Evolutionary conservation across 2,888 invertebrate species (phyloP).

Genomic region (Loripinus fragilis): DNA sequence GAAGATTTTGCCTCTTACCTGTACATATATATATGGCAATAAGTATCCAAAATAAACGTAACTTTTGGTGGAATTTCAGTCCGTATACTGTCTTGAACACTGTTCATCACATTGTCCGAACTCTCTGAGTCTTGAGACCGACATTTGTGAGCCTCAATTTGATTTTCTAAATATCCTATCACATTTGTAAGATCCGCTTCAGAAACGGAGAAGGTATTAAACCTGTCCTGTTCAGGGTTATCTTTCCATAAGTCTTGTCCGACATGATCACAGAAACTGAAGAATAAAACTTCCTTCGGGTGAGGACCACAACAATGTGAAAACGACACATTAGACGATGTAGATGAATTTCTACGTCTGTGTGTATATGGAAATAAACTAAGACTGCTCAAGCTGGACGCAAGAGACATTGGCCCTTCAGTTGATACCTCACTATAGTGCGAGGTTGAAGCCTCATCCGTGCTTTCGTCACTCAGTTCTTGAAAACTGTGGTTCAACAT

Average conservation of each 20-base stretch:
- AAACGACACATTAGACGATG: conserved; percentile 43
- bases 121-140: conserved; percentile 41
- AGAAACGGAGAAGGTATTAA: conserved; percentile 78
- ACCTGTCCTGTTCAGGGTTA: conserved; percentile 77
- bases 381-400: conserved; percentile 58
- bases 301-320: conserved; percentile 26
- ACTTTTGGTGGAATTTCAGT: conserved; percentile 73
- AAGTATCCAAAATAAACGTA: conserved; percentile 77
- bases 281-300: conserved; percentile 38
- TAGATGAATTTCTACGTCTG: conserved; percentile 41
- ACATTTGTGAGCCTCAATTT: conserved; percentile 66
- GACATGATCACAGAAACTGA: conserved; percentile 55
- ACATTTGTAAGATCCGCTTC: conserved; percentile 77
- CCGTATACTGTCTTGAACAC: conserved; percentile 58
- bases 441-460: conserved; percentile 56
- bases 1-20: too few relatives aligned
- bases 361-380: conserved; percentile 50
- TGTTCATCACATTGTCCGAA: conserved; percentile 63
- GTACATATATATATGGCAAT: conserved; percentile 78
- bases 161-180: conserved; percentile 76
- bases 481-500: conserved; percentile 6
- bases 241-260: conserved; percentile 76
- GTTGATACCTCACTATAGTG: conserved; percentile 57
- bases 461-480: conserved; percentile 40
- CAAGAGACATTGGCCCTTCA: conserved; percentile 50